Percentiles rank a stretch among this genome's conserved stretches.
Conservation (phyloP, 2,113 vertebrate genomes). For the Pelvicachromis taeniatus region DNA sequence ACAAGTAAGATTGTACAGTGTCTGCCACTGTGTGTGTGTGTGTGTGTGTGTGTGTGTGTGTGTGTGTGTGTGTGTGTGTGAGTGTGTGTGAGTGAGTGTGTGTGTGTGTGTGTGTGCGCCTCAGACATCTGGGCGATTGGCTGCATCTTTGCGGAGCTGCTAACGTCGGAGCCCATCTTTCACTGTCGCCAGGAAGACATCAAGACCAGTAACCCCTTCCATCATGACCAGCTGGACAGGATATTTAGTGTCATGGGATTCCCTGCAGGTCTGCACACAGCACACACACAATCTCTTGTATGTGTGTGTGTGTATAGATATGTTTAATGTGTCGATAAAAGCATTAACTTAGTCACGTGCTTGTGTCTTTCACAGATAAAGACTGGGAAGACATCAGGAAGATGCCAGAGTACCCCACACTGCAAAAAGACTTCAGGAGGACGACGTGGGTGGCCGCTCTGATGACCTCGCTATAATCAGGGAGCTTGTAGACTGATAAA, state of each 20-base stretch:
- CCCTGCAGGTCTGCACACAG: conserved; percentile 82
- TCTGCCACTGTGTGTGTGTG: too few species aligned
- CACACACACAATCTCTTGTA: not conserved
- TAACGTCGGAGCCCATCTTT: conserved; percentile 97
- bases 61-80: too few species aligned
- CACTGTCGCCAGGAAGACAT: conserved; percentile 99
- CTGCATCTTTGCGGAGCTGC: conserved; percentile 96
- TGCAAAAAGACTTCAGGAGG: conserved; percentile 98
- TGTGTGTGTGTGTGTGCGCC: too few species aligned
- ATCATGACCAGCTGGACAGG: conserved; percentile 95
- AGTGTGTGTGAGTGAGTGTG: too few species aligned
- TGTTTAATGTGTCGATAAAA: not conserved
- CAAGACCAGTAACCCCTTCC: conserved; percentile 99
- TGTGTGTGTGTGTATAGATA: not conserved
- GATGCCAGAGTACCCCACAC: conserved; percentile 98
- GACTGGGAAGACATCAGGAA: conserved; percentile 99
- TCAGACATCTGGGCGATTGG: conserved; percentile 99
- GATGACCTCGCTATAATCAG: not conserved
- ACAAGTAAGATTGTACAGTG: too few species aligned
- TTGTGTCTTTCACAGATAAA: conserved; percentile 81
- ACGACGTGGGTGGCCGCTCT: conserved; percentile 86
- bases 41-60: too few species aligned
- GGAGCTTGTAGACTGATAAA: not conserved
- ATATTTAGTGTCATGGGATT: conserved; percentile 99
- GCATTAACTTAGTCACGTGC: not conserved